A percentile compares a stretch with the other conserved stretches of the same genome.
phyloP scores from a whole-genome alignment of 2,888 invertebrate genomes.

The Synergus gifuensis region DNA sequence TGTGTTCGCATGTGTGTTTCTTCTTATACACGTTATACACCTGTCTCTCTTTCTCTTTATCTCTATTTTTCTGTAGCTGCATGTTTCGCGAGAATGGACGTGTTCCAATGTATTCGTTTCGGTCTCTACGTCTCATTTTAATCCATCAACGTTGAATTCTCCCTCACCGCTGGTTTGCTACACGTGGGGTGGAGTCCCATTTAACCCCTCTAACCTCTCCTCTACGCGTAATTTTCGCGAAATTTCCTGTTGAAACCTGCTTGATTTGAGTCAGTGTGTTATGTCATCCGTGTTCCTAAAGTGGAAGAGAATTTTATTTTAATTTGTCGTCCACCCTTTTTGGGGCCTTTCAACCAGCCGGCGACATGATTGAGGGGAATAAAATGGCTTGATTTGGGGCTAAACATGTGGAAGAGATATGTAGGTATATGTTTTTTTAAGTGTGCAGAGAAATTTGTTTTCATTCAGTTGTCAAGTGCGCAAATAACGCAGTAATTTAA shows the following conservation, averaged over 20 bases:
- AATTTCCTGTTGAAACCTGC: slow-evolving; percentile 11
- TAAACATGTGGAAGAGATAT: not conserved
- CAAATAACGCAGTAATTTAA: not conserved
- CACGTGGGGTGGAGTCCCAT: slow-evolving; percentile 50
- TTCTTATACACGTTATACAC: slow-evolving; percentile 43
- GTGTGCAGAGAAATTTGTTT: not conserved
- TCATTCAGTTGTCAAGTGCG: not conserved
- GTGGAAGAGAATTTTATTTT: not conserved
- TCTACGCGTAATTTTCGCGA: slow-evolving; percentile 31
- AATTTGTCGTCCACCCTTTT: not conserved
- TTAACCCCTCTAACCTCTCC: slow-evolving; percentile 53
- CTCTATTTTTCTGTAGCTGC: slow-evolving; percentile 25
- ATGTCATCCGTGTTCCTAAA: slow-evolving; percentile 28
- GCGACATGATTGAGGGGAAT: not conserved
- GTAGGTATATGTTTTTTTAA: not conserved
- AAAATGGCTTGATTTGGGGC: not conserved
- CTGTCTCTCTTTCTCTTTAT: slow-evolving; percentile 33
- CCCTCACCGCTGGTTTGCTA: not conserved
- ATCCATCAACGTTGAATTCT: not conserved
- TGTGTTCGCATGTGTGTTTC: slow-evolving; percentile 38
- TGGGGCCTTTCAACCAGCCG: not conserved
- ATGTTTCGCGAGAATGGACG: slow-evolving; percentile 30
- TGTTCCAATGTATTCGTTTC: slow-evolving; percentile 12
- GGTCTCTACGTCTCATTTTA: not conserved
- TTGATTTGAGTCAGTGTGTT: not conserved